These are phyloP conservation scores for honey bee (Apis mellifera) DNA, from an alignment of 1,140 invertebrate genomes.

Conservation along the genomic window DNA sequence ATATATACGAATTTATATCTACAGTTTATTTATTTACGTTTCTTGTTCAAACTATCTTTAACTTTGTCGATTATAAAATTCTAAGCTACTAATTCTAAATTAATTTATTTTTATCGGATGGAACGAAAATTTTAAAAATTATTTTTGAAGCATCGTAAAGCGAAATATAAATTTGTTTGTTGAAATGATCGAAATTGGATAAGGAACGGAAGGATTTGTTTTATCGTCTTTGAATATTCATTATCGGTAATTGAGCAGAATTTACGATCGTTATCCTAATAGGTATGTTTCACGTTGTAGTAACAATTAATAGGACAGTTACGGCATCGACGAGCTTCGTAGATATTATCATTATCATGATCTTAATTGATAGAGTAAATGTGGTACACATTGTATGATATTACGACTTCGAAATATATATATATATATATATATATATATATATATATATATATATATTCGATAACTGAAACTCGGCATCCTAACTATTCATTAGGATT, in stretches of 20 bases:
- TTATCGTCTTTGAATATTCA: neutral
- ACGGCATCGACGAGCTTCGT: neutral
- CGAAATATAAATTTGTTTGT: too few relatives aligned
- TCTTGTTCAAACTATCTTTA: too few relatives aligned
- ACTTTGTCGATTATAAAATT: too few relatives aligned
- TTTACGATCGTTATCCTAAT: neutral
- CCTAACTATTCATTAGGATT: neutral
- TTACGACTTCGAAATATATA: neutral
- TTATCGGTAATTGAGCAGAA: neutral
- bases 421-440: neutral
- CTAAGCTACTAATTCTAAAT: too few relatives aligned
- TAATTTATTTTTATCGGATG: too few relatives aligned
- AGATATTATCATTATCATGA: slow-evolving; percentile 20
- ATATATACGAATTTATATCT: too few relatives aligned
- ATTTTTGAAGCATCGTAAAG: too few relatives aligned
- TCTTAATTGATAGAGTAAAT: slow-evolving; percentile 31
- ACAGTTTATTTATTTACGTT: too few relatives aligned
- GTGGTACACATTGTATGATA: neutral
- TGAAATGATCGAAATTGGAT: neutral
- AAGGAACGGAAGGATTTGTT: neutral
- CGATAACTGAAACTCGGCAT: neutral
- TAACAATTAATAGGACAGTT: slow-evolving; percentile 27
- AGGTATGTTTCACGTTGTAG: neutral
- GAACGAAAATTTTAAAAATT: too few relatives aligned
- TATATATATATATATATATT: neutral